phyloP scores from a whole-genome alignment of 2,113 vertebrate species.

The Callopanchax toddi region DNA sequence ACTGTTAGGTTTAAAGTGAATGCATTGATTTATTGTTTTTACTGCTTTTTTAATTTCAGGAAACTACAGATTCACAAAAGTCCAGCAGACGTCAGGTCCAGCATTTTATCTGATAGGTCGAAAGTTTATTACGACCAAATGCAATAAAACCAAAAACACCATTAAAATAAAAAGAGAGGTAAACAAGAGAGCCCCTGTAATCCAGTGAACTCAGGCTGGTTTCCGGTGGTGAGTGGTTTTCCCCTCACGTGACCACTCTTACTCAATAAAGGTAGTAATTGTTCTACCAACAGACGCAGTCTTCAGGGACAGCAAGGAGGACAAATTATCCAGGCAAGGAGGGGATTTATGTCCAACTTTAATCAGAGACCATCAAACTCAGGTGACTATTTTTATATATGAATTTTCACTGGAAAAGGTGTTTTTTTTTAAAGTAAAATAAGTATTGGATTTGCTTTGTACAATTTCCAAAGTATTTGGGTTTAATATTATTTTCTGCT shows the following conservation, averaged over 20 bases:
- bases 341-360: background rate
- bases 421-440: no score
- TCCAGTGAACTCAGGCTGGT: background rate
- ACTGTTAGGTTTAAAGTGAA: background rate
- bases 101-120: no score
- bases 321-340: no score
- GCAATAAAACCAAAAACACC: background rate
- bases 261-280: conserved; percentile 9
- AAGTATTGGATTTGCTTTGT: no score
- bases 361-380: background rate
- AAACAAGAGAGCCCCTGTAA: background rate
- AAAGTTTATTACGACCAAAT: no score
- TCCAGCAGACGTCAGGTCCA: no score
- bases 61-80: no score
- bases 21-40: no score
- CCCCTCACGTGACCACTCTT: conserved; percentile 41
- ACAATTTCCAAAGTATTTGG: no score
- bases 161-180: background rate
- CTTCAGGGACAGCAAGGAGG: background rate
- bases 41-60: no score
- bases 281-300: background rate
- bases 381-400: conserved; percentile 39
- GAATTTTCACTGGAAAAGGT: no score
- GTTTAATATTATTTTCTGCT: no score
- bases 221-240: conserved; percentile 41